A percentile compares a stretch with the other conserved stretches of the same genome.
phyloP scores from a whole-genome alignment of 2,888 invertebrate genomes.

The Apamea sordens region DNA sequence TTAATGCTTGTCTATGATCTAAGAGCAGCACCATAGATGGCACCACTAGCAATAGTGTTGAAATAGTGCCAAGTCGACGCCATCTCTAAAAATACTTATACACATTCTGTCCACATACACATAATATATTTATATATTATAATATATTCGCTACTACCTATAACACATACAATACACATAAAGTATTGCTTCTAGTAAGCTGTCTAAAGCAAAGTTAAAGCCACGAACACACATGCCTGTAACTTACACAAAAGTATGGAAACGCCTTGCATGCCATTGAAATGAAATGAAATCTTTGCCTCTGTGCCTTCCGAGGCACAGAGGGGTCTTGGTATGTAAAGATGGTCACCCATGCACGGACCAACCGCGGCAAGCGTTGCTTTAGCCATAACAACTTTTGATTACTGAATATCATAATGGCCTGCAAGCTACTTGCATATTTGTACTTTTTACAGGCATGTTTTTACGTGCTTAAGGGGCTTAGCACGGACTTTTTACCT shows the following conservation, averaged over 20 bases:
- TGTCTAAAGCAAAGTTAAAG: constrained; percentile 23
- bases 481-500: background rate
- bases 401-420: background rate
- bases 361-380: background rate
- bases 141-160: constrained; percentile 45
- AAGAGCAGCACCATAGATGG: constrained; percentile 41
- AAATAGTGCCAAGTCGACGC: constrained; percentile 50
- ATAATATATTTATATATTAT: constrained; percentile 44
- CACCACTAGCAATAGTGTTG: constrained; percentile 22
- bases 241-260: background rate
- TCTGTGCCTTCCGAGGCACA: background rate
- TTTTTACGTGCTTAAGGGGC: background rate
- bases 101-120: constrained; percentile 41
- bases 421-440: background rate
- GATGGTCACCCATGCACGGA: background rate
- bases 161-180: constrained; percentile 7
- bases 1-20: constrained; percentile 14
- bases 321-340: background rate
- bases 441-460: background rate
- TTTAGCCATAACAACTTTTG: background rate
- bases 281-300: background rate
- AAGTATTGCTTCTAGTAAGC: constrained; percentile 41
- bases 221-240: background rate
- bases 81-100: constrained; percentile 34
- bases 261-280: background rate